Conservation (phyloP, 2,797 vertebrate genomes). For the Sebastiscus tertius region DNA sequence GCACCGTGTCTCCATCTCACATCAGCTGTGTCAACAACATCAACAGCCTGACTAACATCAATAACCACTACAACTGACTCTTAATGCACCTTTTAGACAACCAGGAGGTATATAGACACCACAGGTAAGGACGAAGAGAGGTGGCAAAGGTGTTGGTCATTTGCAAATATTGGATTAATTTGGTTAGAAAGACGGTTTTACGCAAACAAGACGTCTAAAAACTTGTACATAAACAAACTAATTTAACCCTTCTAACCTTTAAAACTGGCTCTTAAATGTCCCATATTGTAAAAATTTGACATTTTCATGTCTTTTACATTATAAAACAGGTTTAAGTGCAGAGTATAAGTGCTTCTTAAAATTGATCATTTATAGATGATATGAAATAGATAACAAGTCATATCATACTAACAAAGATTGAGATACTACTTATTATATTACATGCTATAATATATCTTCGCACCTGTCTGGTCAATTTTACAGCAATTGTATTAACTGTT, state of each 20-base stretch:
- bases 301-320: too few relatives aligned
- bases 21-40: constrained; percentile 88
- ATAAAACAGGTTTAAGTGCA: too few relatives aligned
- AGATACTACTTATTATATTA: too few relatives aligned
- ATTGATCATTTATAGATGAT: not conserved
- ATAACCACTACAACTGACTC: constrained; percentile 91
- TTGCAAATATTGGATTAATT: not conserved
- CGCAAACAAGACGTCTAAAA: not conserved
- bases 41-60: constrained; percentile 90
- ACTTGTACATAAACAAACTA: not conserved
- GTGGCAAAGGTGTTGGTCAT: not conserved
- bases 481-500: too few relatives aligned
- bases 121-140: not conserved
- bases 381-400: not conserved
- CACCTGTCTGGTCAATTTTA: too few relatives aligned
- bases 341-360: not conserved
- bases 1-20: constrained; percentile 83
- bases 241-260: not conserved
- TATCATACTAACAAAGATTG: too few relatives aligned
- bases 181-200: not conserved
- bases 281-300: too few relatives aligned
- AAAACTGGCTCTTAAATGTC: too few relatives aligned
- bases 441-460: too few relatives aligned
- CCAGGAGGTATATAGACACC: not conserved
- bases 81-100: not conserved